phyloP scores from a whole-genome alignment of 2,113 vertebrate species.

The Poeciliopsis turrubarensis region DNA sequence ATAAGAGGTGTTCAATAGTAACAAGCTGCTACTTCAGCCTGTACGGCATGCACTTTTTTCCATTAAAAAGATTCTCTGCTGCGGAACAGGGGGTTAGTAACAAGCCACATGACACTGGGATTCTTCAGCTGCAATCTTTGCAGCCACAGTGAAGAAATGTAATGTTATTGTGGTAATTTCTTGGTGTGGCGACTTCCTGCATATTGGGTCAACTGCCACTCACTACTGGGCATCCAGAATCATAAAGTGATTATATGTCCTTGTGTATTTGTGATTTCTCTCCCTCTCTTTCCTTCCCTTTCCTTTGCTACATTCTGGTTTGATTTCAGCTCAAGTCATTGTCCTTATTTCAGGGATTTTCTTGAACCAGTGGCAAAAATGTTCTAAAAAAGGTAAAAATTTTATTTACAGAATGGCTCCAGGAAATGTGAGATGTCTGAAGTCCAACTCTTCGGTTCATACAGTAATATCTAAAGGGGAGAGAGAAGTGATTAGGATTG shows the following conservation, averaged over 20 bases:
- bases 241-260: no score
- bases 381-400: no score
- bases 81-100: no score
- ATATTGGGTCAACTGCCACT: neutral
- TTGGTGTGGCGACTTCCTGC: neutral
- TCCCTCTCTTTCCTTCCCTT: neutral
- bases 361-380: no score
- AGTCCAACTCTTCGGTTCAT: neutral
- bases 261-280: neutral
- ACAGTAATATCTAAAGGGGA: no score
- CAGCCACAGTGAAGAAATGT: neutral
- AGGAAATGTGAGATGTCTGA: no score
- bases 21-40: conserved; percentile 5
- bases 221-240: no score
- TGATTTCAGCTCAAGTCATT: neutral
- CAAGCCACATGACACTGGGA: no score
- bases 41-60: neutral
- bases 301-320: neutral
- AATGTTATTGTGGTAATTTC: neutral
- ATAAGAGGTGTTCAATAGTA: conserved; percentile 45
- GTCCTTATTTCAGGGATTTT: no score
- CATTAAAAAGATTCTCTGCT: neutral
- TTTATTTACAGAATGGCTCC: no score
- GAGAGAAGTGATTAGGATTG: no score
- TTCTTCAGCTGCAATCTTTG: neutral